Evolutionary conservation across 1,140 invertebrate species (phyloP).

Genomic region (Trissolcus basalis): DNA sequence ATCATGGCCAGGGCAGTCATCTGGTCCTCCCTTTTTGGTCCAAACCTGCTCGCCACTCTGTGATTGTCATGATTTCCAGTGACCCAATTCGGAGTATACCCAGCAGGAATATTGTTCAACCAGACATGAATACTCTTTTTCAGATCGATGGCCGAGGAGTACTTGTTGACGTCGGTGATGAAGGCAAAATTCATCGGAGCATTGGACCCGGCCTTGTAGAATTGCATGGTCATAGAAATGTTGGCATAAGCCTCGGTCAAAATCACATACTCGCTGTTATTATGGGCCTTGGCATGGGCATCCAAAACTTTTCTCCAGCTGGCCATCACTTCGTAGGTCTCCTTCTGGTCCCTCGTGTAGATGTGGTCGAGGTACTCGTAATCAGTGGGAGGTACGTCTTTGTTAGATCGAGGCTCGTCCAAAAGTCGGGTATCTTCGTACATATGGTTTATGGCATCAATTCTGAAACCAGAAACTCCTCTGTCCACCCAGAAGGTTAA

Average conservation of each 20-base stretch:
- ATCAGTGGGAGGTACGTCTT: slow-evolving; percentile 49
- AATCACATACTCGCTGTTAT: slow-evolving; percentile 71
- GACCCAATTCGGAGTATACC: slow-evolving; percentile 61
- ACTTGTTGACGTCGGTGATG: slow-evolving; percentile 73
- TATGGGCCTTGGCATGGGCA: slow-evolving; percentile 13
- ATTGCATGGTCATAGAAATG: slow-evolving; percentile 78
- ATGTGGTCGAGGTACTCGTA: slow-evolving; percentile 64
- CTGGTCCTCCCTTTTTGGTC: slow-evolving; percentile 79
- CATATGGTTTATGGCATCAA: slow-evolving; percentile 79
- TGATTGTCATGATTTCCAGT: slow-evolving; percentile 84
- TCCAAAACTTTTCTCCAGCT: slow-evolving; percentile 63
- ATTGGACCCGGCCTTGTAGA: slow-evolving; percentile 78
- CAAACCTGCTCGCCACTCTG: slow-evolving; percentile 80
- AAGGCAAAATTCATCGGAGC: slow-evolving; percentile 81
- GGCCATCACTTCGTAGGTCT: slow-evolving; percentile 68
- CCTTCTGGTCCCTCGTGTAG: slow-evolving; percentile 65
- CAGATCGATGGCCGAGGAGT: slow-evolving; percentile 76
- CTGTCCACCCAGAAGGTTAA: slow-evolving; percentile 81
- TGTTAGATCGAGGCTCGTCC: slow-evolving; percentile 66
- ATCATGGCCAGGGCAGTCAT: slow-evolving; percentile 80
- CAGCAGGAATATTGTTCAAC: slow-evolving; percentile 75
- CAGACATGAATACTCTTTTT: slow-evolving; percentile 77
- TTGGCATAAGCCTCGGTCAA: slow-evolving; percentile 81
- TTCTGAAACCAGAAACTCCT: slow-evolving; percentile 84
- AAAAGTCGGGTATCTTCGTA: slow-evolving; percentile 67